Percentiles rank a stretch among this genome's conserved stretches.
Evolutionary conservation across 1,140 invertebrate genomes (phyloP).

Genomic region (Drosophila obscura): DNA sequence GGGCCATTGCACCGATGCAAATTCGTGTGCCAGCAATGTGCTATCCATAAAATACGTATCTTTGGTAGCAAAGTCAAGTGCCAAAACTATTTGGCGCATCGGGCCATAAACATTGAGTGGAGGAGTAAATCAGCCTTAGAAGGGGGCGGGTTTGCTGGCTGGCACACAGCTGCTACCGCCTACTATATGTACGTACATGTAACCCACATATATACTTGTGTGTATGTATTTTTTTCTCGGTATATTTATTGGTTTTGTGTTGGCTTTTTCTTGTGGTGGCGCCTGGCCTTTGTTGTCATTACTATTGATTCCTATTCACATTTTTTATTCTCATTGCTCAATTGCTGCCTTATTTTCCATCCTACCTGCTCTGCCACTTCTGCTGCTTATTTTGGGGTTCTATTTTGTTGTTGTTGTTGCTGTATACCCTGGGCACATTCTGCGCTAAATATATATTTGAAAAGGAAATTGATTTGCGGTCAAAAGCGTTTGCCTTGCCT

Average conservation of each 20-base stretch:
- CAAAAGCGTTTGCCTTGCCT: too few species aligned
- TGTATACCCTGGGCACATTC: slow-evolving; percentile 48
- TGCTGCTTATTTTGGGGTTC: slow-evolving; percentile 31
- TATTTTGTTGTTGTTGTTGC: slow-evolving; percentile 7
- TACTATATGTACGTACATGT: background rate
- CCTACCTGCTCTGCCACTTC: slow-evolving; percentile 9
- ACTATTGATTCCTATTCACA: slow-evolving; percentile 6
- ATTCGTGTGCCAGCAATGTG: too few species aligned
- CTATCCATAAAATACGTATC: too few species aligned
- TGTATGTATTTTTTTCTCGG: background rate
- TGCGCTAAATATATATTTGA: slow-evolving; percentile 73
- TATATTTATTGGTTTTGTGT: slow-evolving; percentile 41
- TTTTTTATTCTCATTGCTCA: background rate
- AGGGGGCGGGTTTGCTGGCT: slow-evolving; percentile 3
- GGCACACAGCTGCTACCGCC: slow-evolving; percentile 3
- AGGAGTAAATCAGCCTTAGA: slow-evolving; percentile 1
- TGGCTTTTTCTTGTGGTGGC: background rate
- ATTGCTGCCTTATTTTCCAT: too few species aligned
- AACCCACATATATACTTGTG: background rate
- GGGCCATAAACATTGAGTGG: slow-evolving; percentile 16
- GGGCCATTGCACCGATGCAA: too few species aligned
- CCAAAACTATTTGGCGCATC: too few species aligned
- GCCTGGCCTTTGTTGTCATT: slow-evolving; percentile 13
- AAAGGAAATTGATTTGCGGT: slow-evolving; percentile 74
- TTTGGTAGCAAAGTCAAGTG: too few species aligned